phyloP scores from a whole-genome alignment of 64 coral and sea anemone genomes.

The Orbicella faveolata region DNA sequence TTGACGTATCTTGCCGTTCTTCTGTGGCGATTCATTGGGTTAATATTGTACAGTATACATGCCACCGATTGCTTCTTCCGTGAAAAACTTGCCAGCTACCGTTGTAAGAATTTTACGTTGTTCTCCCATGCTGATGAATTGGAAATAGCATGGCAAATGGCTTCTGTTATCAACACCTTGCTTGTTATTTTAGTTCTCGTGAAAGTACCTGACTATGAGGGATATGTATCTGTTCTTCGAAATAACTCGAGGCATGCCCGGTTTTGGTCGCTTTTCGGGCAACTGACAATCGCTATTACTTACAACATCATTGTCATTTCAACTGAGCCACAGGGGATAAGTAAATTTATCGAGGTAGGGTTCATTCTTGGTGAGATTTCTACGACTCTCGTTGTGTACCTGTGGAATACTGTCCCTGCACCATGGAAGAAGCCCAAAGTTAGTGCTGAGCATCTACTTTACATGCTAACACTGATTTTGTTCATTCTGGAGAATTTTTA shows the following conservation, averaged over 20 bases:
- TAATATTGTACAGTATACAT: conserved; percentile 31
- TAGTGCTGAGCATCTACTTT: too few relatives aligned
- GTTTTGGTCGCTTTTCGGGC: conserved; percentile 30
- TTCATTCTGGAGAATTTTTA: too few relatives aligned
- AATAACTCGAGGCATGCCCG: conserved; percentile 4
- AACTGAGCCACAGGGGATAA: neutral
- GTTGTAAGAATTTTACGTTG: conserved; percentile 33
- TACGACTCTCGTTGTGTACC: too few relatives aligned
- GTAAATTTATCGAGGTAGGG: too few relatives aligned
- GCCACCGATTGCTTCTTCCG: conserved; percentile 32
- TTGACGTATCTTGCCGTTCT: conserved; percentile 16
- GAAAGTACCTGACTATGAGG: conserved; percentile 9
- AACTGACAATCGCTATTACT: neutral
- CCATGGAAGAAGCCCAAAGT: too few relatives aligned
- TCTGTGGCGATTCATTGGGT: neutral
- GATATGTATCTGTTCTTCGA: neutral
- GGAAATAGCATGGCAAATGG: conserved; percentile 28
- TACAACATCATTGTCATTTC: conserved; percentile 32
- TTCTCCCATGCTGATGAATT: conserved; percentile 51
- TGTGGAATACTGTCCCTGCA: too few relatives aligned
- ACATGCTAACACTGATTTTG: too few relatives aligned
- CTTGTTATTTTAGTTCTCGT: conserved; percentile 11
- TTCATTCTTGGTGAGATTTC: too few relatives aligned
- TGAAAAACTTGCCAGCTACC: conserved; percentile 36
- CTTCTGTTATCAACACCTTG: conserved; percentile 18